Percentiles rank a stretch among this genome's conserved stretches.
phyloP scores from a whole-genome alignment of 1,140 invertebrate species.

The Zaprionus ornatus region DNA sequence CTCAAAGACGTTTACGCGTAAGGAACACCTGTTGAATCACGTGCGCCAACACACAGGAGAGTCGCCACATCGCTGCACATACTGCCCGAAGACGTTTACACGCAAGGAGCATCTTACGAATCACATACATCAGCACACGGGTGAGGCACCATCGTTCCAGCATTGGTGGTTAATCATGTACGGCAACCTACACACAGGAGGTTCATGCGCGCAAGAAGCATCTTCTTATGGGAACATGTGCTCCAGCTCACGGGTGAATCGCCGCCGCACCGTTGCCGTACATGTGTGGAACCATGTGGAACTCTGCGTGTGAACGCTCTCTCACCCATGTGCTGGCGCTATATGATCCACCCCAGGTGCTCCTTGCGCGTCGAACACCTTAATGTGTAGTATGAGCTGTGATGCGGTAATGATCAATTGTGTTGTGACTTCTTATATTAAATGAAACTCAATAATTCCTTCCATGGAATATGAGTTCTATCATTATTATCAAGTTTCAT shows the following conservation, averaged over 20 bases:
- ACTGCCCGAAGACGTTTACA: conserved; percentile 90
- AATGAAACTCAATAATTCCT: not conserved
- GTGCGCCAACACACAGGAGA: conserved; percentile 90
- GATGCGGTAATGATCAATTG: not conserved
- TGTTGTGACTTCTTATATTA: not conserved
- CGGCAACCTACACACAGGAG: conserved; percentile 86
- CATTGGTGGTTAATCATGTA: conserved; percentile 87
- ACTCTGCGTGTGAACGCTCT: not conserved
- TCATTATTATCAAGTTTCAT: not conserved
- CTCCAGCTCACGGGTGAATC: conserved; percentile 80
- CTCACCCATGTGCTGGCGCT: conserved; percentile 1
- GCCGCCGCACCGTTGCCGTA: conserved; percentile 85
- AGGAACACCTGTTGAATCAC: conserved; percentile 92
- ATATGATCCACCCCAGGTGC: not conserved
- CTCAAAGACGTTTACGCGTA: conserved; percentile 92
- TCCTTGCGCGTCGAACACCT: not conserved
- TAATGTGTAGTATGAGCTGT: not conserved
- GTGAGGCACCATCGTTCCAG: conserved; percentile 91
- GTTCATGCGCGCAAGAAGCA: not conserved
- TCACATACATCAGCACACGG: conserved; percentile 92
- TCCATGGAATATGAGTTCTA: not conserved
- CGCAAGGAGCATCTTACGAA: conserved; percentile 92
- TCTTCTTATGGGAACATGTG: not conserved
- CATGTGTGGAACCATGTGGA: conserved; percentile 3
- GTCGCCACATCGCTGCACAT: conserved; percentile 87